Evolutionary conservation across 2,888 invertebrate genomes (phyloP).

Genomic region (Eupelmus urozonus): DNA sequence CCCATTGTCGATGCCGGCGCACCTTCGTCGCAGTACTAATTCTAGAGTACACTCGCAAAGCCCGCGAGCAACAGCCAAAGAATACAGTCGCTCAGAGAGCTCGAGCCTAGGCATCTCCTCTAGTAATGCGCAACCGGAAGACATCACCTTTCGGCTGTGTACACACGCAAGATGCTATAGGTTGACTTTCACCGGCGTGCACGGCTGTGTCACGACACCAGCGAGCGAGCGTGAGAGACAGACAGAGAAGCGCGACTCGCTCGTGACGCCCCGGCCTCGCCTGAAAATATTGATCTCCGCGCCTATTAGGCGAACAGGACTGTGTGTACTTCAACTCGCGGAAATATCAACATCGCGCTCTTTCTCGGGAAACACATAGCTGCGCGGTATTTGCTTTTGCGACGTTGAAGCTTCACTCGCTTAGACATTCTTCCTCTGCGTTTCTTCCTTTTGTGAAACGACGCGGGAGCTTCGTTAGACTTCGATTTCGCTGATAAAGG

Average conservation of each 20-base stretch:
- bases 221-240: no score
- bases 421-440: no score
- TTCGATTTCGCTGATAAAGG: constrained; percentile 20
- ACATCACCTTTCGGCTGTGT: constrained; percentile 19
- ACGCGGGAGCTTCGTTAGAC: not conserved
- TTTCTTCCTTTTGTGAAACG: no score
- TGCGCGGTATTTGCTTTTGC: no score
- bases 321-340: no score
- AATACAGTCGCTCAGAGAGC: no score
- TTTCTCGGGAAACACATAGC: no score
- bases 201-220: not conserved
- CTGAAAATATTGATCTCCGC: constrained; percentile 48
- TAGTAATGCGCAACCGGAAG: no score
- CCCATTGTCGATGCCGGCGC: constrained; percentile 5
- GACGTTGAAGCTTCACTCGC: no score
- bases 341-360: constrained; percentile 14
- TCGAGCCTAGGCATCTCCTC: no score
- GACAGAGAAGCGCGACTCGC: no score
- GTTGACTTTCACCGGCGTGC: constrained; percentile 35
- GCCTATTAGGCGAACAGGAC: constrained; percentile 23
- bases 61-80: no score
- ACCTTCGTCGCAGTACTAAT: constrained; percentile 15
- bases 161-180: not conserved
- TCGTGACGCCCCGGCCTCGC: constrained; percentile 6
- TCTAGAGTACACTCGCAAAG: not conserved